Evolutionary conservation across 2,888 invertebrate genomes (phyloP).

Genomic region (Plebejus argus): DNA sequence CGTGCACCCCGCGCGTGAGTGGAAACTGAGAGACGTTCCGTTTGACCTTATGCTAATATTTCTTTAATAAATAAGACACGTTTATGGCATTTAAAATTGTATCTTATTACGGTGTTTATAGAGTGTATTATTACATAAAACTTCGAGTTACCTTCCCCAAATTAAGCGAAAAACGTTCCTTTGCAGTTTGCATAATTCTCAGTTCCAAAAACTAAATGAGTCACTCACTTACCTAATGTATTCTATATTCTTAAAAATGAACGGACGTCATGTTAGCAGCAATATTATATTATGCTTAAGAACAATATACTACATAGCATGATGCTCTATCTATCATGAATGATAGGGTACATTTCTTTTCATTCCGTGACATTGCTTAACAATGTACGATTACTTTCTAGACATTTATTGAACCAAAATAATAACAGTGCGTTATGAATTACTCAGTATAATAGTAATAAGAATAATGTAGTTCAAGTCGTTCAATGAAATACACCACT

Average conservation of each 20-base stretch:
- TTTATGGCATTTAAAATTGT: conserved; percentile 30
- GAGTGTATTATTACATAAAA: conserved; percentile 12
- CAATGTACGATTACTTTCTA: neutral
- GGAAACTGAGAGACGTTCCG: conserved; percentile 59
- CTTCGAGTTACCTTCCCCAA: neutral
- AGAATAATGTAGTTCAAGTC: conserved; percentile 9
- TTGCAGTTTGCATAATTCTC: conserved; percentile 25
- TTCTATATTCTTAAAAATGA: neutral
- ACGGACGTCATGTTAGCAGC: neutral
- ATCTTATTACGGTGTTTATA: neutral
- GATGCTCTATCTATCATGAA: neutral
- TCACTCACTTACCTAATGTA: conserved; percentile 1
- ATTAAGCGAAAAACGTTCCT: conserved; percentile 14
- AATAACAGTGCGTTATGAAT: neutral
- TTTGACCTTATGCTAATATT: conserved; percentile 64
- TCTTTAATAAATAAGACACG: conserved; percentile 45
- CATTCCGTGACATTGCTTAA: neutral
- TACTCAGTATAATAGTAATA: neutral
- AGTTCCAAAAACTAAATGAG: conserved; percentile 18
- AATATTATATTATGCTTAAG: neutral
- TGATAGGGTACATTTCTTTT: neutral
- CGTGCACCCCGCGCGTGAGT: conserved; percentile 67
- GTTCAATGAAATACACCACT: conserved; percentile 21
- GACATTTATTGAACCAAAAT: neutral
- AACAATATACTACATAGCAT: neutral